A percentile compares a stretch with the other conserved stretches of the same genome.
Evolutionary conservation across 2,888 invertebrate genomes (phyloP).

Genomic region (Melolontha melolontha): DNA sequence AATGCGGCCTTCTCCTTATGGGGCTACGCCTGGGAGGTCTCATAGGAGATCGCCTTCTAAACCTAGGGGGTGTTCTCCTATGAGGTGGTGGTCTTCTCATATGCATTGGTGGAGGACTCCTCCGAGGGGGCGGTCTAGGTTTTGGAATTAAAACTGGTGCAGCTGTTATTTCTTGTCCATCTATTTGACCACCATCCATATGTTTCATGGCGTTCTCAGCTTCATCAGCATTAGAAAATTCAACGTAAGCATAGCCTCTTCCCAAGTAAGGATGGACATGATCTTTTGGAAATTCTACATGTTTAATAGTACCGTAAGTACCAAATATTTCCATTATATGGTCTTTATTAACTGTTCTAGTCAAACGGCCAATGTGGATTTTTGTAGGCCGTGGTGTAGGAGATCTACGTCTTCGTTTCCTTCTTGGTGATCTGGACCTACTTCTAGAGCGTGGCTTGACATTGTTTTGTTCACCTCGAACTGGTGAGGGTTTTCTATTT

Average conservation of each 20-base stretch:
- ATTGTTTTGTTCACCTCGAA: constrained; percentile 45
- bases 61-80: constrained; percentile 65
- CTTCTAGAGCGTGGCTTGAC: constrained; percentile 64
- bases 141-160: constrained; percentile 91
- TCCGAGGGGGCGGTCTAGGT: constrained; percentile 70
- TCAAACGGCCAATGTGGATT: constrained; percentile 93
- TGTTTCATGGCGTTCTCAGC: constrained; percentile 99
- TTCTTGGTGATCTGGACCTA: constrained; percentile 74
- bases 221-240: constrained; percentile 93
- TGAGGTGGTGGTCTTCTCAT: constrained; percentile 70
- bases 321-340: constrained; percentile 93
- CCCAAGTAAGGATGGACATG: constrained; percentile 88
- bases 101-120: constrained; percentile 70
- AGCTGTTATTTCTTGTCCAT: constrained; percentile 92
- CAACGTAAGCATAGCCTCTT: constrained; percentile 96
- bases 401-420: constrained; percentile 82
- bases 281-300: constrained; percentile 91
- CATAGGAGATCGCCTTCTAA: constrained; percentile 63
- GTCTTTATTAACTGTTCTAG: constrained; percentile 91
- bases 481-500: constrained; percentile 46
- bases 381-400: constrained; percentile 92
- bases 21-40: constrained; percentile 65
- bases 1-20: constrained; percentile 71
- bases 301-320: constrained; percentile 87
- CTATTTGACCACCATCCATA: constrained; percentile 99